phyloP scores from a whole-genome alignment of 2,888 invertebrate species.

The Allophyes oxyacanthae region DNA sequence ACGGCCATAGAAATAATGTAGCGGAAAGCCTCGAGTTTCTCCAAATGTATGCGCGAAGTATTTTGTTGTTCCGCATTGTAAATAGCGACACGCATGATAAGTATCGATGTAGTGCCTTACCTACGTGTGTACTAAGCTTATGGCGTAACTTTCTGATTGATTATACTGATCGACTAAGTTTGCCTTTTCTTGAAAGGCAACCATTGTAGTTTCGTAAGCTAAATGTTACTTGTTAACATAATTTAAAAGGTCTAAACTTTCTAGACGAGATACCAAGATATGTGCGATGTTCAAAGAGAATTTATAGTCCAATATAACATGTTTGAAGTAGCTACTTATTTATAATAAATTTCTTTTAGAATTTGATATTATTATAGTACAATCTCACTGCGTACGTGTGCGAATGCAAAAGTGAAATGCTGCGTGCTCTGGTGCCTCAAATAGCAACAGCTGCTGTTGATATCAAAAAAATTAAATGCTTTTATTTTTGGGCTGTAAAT shows the following conservation, averaged over 20 bases:
- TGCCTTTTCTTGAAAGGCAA: constrained; percentile 3
- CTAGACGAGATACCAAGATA: background rate
- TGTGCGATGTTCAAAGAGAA: background rate
- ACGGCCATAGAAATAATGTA: background rate
- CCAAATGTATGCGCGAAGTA: background rate
- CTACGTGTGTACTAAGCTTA: constrained; percentile 6
- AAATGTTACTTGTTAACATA: constrained; percentile 1
- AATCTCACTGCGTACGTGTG: no score
- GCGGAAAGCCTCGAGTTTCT: background rate
- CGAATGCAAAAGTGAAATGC: no score
- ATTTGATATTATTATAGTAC: no score
- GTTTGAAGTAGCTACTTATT: no score
- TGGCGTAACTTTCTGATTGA: constrained; percentile 16
- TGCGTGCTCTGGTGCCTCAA: no score
- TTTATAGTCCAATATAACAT: background rate
- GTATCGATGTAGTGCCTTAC: constrained; percentile 1
- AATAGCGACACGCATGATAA: constrained; percentile 5
- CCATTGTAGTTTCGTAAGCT: background rate
- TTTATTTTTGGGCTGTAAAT: no score
- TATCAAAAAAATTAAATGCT: no score
- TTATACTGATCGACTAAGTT: constrained; percentile 15
- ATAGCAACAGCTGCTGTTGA: no score
- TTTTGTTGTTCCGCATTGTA: constrained; percentile 10
- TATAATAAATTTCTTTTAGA: no score
- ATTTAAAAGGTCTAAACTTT: constrained; percentile 8